Evolutionary conservation across 2,888 invertebrate genomes (phyloP).

Genomic region (Apamea sordens): DNA sequence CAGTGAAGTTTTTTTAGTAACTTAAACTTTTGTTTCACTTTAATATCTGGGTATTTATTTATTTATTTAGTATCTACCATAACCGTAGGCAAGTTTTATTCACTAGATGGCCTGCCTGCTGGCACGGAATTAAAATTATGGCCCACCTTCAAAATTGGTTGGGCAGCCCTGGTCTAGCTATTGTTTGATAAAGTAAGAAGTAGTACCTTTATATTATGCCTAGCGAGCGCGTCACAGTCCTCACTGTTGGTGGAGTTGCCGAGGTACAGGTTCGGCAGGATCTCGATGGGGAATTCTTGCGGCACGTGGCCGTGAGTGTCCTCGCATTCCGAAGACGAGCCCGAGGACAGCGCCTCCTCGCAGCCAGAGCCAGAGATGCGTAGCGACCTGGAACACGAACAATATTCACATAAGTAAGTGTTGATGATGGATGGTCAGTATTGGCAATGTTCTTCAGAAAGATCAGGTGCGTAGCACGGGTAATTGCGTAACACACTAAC

Average conservation of each 20-base stretch:
- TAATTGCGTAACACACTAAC: background rate
- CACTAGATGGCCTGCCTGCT: no score
- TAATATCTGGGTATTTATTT: no score
- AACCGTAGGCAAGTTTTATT: no score
- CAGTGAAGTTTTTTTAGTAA: no score
- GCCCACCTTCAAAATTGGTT: no score
- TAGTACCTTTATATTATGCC: constrained; percentile 95
- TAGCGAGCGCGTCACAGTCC: constrained; percentile 96
- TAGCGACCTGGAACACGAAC: constrained; percentile 90
- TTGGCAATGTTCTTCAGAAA: background rate
- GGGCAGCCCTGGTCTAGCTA: background rate
- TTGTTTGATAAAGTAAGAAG: background rate
- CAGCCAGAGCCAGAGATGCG: constrained; percentile 93
- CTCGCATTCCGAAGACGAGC: constrained; percentile 93
- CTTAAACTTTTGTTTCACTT: no score
- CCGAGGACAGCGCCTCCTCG: constrained; percentile 92
- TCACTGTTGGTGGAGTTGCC: constrained; percentile 98
- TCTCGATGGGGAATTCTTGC: constrained; percentile 98
- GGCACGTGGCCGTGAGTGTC: constrained; percentile 90
- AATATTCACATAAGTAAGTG: background rate
- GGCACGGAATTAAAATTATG: no score
- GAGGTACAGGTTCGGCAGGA: constrained; percentile 97
- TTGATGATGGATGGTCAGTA: background rate
- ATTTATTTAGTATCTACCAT: no score
- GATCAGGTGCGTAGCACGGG: background rate